phyloP scores from a whole-genome alignment of 2,888 invertebrate genomes.

The Pristionchus arcanus region DNA sequence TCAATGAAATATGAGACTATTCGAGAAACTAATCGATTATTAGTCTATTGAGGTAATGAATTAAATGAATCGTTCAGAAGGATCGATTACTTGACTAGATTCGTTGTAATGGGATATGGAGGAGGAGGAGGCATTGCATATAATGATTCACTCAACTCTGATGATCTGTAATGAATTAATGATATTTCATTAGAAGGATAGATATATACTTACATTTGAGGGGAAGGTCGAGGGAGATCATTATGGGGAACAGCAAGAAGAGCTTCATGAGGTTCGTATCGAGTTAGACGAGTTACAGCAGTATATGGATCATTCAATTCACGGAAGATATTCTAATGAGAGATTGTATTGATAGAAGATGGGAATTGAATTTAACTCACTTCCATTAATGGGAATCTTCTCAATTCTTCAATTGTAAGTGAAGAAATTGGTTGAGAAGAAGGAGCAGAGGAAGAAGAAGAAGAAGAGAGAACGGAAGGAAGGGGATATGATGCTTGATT shows the following conservation, averaged over 20 bases:
- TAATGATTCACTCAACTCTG: background rate
- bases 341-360: background rate
- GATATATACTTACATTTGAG: background rate
- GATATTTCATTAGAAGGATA: background rate
- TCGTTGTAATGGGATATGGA: background rate
- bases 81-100: conserved; percentile 34
- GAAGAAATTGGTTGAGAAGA: background rate
- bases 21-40: background rate
- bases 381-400: conserved; percentile 31
- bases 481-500: background rate
- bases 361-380: background rate
- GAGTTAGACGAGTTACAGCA: background rate
- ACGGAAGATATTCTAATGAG: conserved; percentile 49
- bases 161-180: background rate
- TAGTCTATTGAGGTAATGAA: background rate
- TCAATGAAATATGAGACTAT: conserved; percentile 4
- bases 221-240: conserved; percentile 26
- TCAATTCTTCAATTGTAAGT: conserved; percentile 32
- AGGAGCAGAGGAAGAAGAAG: conserved; percentile 14
- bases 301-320: background rate
- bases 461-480: conserved; percentile 28
- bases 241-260: background rate
- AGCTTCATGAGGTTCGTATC: conserved; percentile 40
- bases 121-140: conserved; percentile 48
- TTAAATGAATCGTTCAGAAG: too few relatives aligned